Conservation (phyloP, 2,888 invertebrate species). For the Spodoptera littoralis region DNA sequence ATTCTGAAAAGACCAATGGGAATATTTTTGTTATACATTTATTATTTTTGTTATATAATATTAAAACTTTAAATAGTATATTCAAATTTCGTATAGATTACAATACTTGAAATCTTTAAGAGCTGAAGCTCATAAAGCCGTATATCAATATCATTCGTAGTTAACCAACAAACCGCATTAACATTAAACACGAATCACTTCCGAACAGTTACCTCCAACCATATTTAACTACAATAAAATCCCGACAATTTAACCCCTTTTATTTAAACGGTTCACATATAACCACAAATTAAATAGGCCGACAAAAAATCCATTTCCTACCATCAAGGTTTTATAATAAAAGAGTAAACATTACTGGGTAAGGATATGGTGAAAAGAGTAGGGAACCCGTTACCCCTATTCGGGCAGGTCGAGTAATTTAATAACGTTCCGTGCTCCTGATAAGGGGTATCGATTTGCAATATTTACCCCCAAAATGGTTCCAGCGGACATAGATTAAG, state of each 20-base stretch:
- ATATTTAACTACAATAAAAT: no score
- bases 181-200: no score
- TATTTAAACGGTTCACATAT: neutral
- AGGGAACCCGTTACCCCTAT: conserved; percentile 46
- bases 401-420: conserved; percentile 72
- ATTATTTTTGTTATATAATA: no score
- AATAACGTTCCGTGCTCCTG: conserved; percentile 70
- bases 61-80: no score
- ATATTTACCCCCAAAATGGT: conserved; percentile 73
- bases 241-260: neutral
- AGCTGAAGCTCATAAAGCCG: no score
- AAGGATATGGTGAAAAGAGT: conserved; percentile 47
- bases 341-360: conserved; percentile 31
- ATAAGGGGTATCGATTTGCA: conserved; percentile 79
- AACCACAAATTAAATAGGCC: neutral
- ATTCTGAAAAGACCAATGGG: no score
- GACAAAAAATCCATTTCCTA: neutral
- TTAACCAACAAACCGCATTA: no score
- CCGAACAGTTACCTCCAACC: no score
- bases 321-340: conserved; percentile 14
- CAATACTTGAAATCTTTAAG: no score
- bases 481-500: conserved; percentile 57
- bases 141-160: no score
- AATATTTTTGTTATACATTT: no score
- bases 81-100: no score